Evolutionary conservation across 2,797 vertebrate species (phyloP), one percentile per base, ranked within the genome.

Genomic region (Phoxinus dragarum): DNA sequence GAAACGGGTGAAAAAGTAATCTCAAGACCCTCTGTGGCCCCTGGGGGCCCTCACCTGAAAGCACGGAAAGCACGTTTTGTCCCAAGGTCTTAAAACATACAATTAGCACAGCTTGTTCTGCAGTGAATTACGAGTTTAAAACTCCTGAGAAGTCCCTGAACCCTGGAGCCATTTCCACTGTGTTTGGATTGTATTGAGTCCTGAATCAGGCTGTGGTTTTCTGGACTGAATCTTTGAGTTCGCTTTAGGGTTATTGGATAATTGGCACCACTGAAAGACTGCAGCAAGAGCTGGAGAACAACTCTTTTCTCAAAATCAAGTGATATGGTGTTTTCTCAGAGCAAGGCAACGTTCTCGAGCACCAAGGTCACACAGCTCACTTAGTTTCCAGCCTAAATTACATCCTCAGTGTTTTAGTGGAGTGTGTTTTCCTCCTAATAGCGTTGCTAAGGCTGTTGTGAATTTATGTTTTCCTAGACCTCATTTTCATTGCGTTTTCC

Each of bases 351-450:
- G 89, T 11, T 44, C 69, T 86, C 36, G 59, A 89, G 52, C 82
- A 36, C 47, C 74, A 75, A 88, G 81, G 88, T 89, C 89, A 89
- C 75, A 85, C 68, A 76, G 78, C 84, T 90, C 52, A 83, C 84
- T 27, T 68, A 79, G 68, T 87, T 85, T 89, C 69, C 85, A n/a
- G 77, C 84, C 82, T 81, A 84, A 86, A 86, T 86, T 64, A 86
- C 71, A 85, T 89, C 59, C 75, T 47, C 38, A 34, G 67, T 73
- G 44, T 81, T 84, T 88, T 21, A 67, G 27, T 54, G 56, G 56
- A 78, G 73, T 42, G 61, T 56, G 31, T 82, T 72, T 54, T 54
- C 27, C 59, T 81, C 77, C 68, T 77, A 80, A 68, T 68, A 87
- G 84, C 7, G 54, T 64, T 76, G 19, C 72, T 78, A 40, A 72